Conservation (phyloP, 2,797 vertebrate genomes). For the Coccyzus lansbergi region DNA sequence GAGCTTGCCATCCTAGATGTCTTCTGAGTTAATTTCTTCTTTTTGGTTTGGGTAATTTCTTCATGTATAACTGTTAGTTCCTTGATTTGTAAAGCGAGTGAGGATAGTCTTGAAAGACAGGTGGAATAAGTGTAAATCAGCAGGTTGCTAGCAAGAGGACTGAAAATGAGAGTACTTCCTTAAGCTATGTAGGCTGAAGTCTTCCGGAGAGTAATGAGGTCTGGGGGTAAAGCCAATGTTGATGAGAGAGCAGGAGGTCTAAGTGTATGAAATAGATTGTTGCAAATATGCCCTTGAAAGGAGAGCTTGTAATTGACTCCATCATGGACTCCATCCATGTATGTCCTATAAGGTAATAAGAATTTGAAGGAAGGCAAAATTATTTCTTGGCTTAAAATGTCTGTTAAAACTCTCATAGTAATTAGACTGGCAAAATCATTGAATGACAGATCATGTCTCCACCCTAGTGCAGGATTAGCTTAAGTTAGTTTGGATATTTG, state of each 20-base stretch:
- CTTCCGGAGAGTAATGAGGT: neutral
- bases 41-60: neutral
- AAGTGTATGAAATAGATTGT: neutral
- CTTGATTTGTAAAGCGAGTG: neutral
- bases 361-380: neutral
- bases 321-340: no score
- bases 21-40: neutral
- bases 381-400: neutral
- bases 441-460: neutral
- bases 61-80: neutral
- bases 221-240: neutral
- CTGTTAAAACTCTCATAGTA: neutral
- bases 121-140: neutral
- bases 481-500: neutral
- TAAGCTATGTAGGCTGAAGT: neutral
- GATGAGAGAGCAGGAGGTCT: rapidly evolving
- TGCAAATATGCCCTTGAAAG: neutral
- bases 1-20: neutral
- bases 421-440: neutral
- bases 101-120: neutral
- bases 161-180: neutral
- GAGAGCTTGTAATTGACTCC: neutral
- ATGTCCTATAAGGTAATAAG: neutral
- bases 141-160: neutral
- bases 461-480: neutral